Evolutionary conservation across 2,888 invertebrate genomes (phyloP), one percentile per base, ranked within the genome.

Genomic region (Trichogramma evanescens): DNA sequence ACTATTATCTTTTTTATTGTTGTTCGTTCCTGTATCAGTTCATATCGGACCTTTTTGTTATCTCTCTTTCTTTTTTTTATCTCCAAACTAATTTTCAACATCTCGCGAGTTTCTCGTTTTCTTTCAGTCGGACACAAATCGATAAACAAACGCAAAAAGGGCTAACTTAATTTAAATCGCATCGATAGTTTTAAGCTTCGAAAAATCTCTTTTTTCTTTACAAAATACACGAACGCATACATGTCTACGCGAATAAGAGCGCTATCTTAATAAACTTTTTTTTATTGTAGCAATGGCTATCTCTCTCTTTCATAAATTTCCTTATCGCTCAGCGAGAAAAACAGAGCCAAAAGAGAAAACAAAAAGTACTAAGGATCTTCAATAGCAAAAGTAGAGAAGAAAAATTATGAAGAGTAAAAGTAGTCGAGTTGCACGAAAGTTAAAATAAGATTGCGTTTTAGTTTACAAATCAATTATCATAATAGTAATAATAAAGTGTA

Each of bases 401-500:
- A 65, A 65, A 65, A 65, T 67, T 62, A 64, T 67, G 57, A 46
- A 56, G 50, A 69, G 69, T 70, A 70, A 48, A 39, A 6, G 42
- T 41, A 41, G 4, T 9, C 40, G 42, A 50, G n/a, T 39, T 44
- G 13, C 53, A 54, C 54, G 56, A 54, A 40, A 46, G 49, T 56
- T 45, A 51, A 59, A 63, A 63, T 55, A 54, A 54, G 39, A 54
- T 61, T 61, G 54, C 58, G 42, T 59, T 59, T 69, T 68, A 65
- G 66, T 66, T 63, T 61, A 51, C 65, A 64, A 64, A 65, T 67
- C 63, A 66, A 66, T 63, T 64, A 63, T 65, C 54, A 64, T 67
- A 66, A 68, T 66, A 65, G 66, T 68, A 50, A 68, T 65, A 65
- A 61, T 68, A 71, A 52, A 61, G 49, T 56, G 56, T 63, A 63